Evolutionary conservation across 2,113 vertebrate species (phyloP), one percentile per base, ranked within the genome.

Genomic region (Myrmophylax atrothorax): DNA sequence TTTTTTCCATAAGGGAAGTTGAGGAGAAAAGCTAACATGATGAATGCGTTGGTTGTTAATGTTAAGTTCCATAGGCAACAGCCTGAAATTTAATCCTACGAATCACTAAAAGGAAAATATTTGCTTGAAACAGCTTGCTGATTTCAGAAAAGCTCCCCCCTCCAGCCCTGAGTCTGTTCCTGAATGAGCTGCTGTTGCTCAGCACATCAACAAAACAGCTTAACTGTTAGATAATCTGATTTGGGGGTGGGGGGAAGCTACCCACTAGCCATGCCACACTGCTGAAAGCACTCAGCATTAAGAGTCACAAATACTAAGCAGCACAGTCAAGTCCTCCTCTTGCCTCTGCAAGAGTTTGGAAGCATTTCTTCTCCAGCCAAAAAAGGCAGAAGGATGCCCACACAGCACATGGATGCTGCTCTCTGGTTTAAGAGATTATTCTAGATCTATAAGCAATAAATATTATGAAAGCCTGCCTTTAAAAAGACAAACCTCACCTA

Each of bases 161-260:
- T 84, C 74, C 88, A 6, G 1, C 52, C 23, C n/a, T 0, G 2
- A 90, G 56, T 14, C 78, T 90, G 78, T 4, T 91, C 84, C 94
- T 86, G 95, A 93, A 91, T 38, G 87, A 94, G 81, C 81, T 74
- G 78, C 91, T 83, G 81, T 26, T 13, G 1, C 63, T 91, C 75
- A 91, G 87, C 83, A 62, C 64, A 93, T 46, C 89, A 68, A 72
- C 89, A 95, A 74, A 94, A 90, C 87, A 95, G 94, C 95, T 97
- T 95, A 96, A 94, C 78, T 67, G 85, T 78, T 87, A 93, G 91
- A 81, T 94, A 97, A 97, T 90, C 93, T 59, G 87, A 86, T 84
- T 56, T 56, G 35, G 26, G 29, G 16, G 23, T 15, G 14, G 14
- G 19, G 18, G 15, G 47, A 18, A 91, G 70, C 49, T 69, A 55